These are phyloP conservation scores for Dryadula phaetusa DNA, from an alignment of 2,888 invertebrate species.

Conservation along the genomic window DNA sequence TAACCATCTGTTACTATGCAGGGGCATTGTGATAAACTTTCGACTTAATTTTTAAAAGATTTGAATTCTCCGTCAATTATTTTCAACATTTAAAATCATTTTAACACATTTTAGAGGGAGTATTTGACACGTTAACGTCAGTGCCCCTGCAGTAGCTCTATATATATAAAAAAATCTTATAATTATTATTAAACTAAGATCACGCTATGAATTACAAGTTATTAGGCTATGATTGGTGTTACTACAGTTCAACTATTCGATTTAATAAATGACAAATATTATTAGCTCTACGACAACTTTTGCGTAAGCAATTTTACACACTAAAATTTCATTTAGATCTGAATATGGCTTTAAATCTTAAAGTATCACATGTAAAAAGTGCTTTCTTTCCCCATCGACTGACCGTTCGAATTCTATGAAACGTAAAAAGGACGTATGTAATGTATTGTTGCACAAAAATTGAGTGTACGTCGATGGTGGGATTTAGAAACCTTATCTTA, in stretches of 20 bases:
- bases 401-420: constrained; percentile 12
- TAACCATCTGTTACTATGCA: constrained; percentile 65
- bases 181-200: constrained; percentile 74
- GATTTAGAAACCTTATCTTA: constrained; percentile 12
- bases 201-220: constrained; percentile 74
- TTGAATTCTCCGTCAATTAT: background rate
- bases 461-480: constrained; percentile 17
- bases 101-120: constrained; percentile 38
- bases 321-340: constrained; percentile 56
- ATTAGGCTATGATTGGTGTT: constrained; percentile 83
- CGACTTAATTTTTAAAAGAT: background rate
- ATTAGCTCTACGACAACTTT: constrained; percentile 56
- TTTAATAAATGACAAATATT: constrained; percentile 58
- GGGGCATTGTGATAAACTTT: constrained; percentile 40
- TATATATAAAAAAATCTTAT: constrained; percentile 74
- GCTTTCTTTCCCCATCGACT: constrained; percentile 43
- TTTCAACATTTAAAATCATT: constrained; percentile 11
- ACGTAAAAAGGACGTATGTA: constrained; percentile 23
- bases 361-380: constrained; percentile 58
- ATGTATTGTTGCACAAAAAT: constrained; percentile 4
- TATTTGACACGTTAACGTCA: constrained; percentile 20
- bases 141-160: constrained; percentile 61
- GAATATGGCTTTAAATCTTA: constrained; percentile 62
- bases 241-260: constrained; percentile 72
- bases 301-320: constrained; percentile 66